These are phyloP conservation scores for Rynchops niger DNA, from an alignment of 2,113 vertebrate species.

Conservation along the genomic window DNA sequence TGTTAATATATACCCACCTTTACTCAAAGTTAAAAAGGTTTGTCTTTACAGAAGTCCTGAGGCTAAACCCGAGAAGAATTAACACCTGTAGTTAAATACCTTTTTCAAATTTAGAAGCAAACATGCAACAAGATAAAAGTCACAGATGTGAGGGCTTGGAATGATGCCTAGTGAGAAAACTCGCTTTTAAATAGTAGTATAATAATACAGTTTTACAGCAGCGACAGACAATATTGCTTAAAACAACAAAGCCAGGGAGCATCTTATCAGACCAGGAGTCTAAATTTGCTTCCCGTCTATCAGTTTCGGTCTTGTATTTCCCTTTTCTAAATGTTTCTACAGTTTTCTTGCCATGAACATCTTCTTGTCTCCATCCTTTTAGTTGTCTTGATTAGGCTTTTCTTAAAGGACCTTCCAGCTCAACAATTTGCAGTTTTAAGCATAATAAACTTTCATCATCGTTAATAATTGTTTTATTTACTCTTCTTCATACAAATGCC, in stretches of 20 bases:
- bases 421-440: neutral
- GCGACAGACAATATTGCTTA: neutral
- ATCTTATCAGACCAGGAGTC: neutral
- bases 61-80: constrained; percentile 59
- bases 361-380: neutral
- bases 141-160: constrained; percentile 65
- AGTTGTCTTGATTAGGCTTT: neutral
- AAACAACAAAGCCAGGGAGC: neutral
- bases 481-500: neutral
- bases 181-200: neutral
- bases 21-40: constrained; percentile 61
- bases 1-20: constrained; percentile 35
- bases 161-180: constrained; percentile 54
- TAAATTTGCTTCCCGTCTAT: neutral
- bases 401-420: neutral
- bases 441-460: neutral
- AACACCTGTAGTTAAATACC: constrained; percentile 69
- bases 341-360: neutral
- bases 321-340: neutral
- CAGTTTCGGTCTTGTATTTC: neutral
- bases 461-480: neutral
- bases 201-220: constrained; percentile 4
- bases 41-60: constrained; percentile 51
- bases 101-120: constrained; percentile 64
- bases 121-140: constrained; percentile 65